phyloP scores from a whole-genome alignment of 2,888 invertebrate species.

The Muschampia plurimacula region DNA sequence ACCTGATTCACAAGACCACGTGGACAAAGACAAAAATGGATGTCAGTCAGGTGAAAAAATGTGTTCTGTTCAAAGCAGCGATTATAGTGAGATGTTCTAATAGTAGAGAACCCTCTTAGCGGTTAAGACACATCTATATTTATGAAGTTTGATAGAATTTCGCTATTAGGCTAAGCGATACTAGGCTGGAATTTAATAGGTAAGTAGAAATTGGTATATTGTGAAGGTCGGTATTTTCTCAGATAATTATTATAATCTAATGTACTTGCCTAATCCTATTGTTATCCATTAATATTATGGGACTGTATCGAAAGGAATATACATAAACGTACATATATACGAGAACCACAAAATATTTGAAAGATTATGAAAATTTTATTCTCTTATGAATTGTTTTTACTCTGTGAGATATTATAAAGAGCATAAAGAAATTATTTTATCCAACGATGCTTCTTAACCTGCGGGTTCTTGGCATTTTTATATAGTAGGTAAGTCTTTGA shows the following conservation, averaged over 20 bases:
- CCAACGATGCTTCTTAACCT: neutral
- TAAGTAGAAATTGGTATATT: too few species aligned
- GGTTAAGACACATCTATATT: neutral
- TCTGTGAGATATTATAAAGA: conserved; percentile 44
- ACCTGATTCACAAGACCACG: too few species aligned
- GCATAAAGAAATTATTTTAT: conserved; percentile 42
- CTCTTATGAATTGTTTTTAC: conserved; percentile 51
- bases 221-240: too few species aligned
- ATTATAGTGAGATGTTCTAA: neutral
- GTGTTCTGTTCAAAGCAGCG: neutral
- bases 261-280: neutral
- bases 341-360: conserved; percentile 36
- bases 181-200: neutral
- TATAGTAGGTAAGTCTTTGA: conserved; percentile 8
- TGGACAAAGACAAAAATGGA: too few species aligned
- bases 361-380: conserved; percentile 50
- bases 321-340: neutral
- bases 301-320: too few species aligned
- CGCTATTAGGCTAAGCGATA: conserved; percentile 1
- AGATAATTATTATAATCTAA: neutral
- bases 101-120: neutral
- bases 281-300: neutral
- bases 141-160: conserved; percentile 15
- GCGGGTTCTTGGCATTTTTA: conserved; percentile 21
- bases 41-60: too few species aligned